These are phyloP conservation scores for Phyllotis vaccarum DNA, from an alignment of 2,797 vertebrate species.

Conservation along the genomic window DNA sequence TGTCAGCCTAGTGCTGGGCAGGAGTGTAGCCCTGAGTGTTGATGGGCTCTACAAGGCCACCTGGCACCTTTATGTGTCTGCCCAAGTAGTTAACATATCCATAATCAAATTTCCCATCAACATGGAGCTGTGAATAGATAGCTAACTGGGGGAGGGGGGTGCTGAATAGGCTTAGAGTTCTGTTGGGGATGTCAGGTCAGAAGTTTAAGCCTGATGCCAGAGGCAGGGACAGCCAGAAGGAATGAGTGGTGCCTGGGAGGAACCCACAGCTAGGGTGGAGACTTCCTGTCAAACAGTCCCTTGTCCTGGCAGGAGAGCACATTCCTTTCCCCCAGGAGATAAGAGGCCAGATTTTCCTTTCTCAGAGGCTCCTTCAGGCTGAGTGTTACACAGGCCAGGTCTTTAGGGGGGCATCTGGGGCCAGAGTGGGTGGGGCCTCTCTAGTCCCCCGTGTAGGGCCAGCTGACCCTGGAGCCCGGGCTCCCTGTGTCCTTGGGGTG, in stretches of 20 bases:
- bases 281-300: conserved; percentile 99
- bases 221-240: conserved; percentile 83
- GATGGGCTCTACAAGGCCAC: neutral
- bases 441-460: neutral
- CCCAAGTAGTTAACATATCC: neutral
- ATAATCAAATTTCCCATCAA: neutral
- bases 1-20: neutral
- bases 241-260: conserved; percentile 92
- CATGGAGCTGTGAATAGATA: neutral
- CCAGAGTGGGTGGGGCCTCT: neutral
- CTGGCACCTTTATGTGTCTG: neutral
- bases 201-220: conserved; percentile 84
- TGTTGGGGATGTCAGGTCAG: conserved; percentile 40
- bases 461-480: neutral
- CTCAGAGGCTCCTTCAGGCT: conserved; percentile 81
- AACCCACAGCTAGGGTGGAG: conserved; percentile 93
- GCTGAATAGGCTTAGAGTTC: conserved; percentile 53
- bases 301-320: conserved; percentile 96
- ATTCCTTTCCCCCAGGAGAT: conserved; percentile 98
- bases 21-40: neutral
- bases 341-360: conserved; percentile 91
- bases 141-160: conserved; percentile 7
- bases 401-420: neutral
- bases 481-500: neutral
- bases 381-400: neutral